Evolutionary conservation across 2,113 vertebrate genomes (phyloP), one percentile per base, ranked within the genome.

Genomic region (Anolis carolinensis): DNA sequence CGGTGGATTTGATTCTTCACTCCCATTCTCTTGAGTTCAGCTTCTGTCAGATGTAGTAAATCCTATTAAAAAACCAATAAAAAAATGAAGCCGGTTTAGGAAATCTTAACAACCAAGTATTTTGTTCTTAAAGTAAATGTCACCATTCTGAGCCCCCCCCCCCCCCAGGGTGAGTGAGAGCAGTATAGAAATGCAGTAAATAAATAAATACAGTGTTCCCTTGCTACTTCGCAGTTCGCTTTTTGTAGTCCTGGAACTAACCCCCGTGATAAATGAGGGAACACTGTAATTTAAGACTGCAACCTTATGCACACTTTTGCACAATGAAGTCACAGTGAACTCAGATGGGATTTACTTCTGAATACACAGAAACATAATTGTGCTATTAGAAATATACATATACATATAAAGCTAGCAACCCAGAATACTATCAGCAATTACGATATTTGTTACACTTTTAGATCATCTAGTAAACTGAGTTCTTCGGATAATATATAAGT

Each of bases 1-100:
- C 89, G 82, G 89, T 97, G 96, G 44, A 96, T 92, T 86, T 94
- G 93, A 88, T 96, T 97, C 92, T 96, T 90, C 93, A 97, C 91
- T 52, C 96, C 96, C 16, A 97, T 90, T 91, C 96, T 95, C 93
- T 95, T 76, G 25, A 97, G 94, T 91, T 97, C 95, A 79, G 79
- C 90, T 80, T 98, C 96, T 4, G 95, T 96, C 80, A 97, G 87
- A 72, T 95, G 92, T 80, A 97, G 79, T 88, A 97, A 93, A 84
- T 97, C 96, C 96, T 98, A 87, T 5, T 85, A 36, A 92, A 93
- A 90, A 85, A 0, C 7, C 18, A 79, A 91, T 90, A 36, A 82
- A n/a, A n/a, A 44, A 91, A 88, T 70, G 52, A 90, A 89, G 10
- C 81, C 52, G 67, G 68, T 36, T 65, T n/a, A 70, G 0, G 67